Percentiles rank a stretch among this genome's conserved stretches.
These are phyloP conservation scores for Cacoxenus indagator DNA, from an alignment of 2,888 invertebrate species.

Conservation along the genomic window DNA sequence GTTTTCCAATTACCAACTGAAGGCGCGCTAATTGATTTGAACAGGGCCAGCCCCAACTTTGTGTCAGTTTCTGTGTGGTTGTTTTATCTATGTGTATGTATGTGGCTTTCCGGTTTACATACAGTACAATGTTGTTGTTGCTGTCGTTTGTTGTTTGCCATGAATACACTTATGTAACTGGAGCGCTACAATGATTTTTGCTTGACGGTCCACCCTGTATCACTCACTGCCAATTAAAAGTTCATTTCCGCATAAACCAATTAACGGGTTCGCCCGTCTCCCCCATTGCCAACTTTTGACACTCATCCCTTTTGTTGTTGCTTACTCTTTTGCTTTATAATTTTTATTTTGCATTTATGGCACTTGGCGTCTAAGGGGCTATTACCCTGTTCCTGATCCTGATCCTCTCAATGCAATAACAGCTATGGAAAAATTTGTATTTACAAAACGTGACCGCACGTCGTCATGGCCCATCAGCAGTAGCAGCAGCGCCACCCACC, in stretches of 20 bases:
- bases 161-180: no score
- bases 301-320: neutral
- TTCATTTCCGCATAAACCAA: slow-evolving; percentile 5
- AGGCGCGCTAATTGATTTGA: neutral
- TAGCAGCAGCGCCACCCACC: no score
- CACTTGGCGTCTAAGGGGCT: neutral
- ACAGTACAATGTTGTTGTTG: neutral
- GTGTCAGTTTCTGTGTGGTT: neutral
- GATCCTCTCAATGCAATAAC: no score
- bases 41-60: neutral
- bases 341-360: neutral
- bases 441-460: neutral
- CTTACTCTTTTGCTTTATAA: no score
- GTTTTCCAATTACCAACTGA: slow-evolving; percentile 6
- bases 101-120: neutral
- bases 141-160: neutral
- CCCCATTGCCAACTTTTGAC: no score
- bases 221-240: neutral
- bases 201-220: no score
- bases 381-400: no score
- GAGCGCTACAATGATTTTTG: no score
- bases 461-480: no score
- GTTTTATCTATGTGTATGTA: neutral
- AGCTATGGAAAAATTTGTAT: neutral
- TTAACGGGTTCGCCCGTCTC: no score